These are phyloP conservation scores for Poecilobothrus nobilitatus DNA, from an alignment of 2,888 invertebrate genomes.

Conservation along the genomic window DNA sequence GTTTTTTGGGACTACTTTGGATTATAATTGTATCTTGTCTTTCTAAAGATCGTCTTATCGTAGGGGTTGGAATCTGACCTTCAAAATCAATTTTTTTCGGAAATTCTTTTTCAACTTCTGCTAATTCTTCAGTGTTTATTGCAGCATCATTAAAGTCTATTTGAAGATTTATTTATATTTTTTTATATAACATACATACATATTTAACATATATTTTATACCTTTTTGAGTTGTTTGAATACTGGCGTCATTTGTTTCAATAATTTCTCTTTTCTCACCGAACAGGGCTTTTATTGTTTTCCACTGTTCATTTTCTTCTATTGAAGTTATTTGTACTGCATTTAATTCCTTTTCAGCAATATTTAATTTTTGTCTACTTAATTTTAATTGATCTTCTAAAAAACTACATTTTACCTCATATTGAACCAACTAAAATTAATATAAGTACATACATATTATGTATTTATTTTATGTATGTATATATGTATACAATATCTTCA, in stretches of 20 bases:
- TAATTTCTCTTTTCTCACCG: conserved; percentile 16
- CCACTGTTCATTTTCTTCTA: conserved; percentile 39
- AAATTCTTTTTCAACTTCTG: conserved; percentile 20
- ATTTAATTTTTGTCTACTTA: conserved; percentile 28
- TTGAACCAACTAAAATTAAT: conserved; percentile 34
- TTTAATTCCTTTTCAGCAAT: conserved; percentile 33
- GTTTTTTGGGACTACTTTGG: conserved; percentile 22
- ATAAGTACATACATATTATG: background rate
- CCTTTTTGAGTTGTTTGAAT: background rate
- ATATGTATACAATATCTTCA: background rate
- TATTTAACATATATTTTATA: background rate
- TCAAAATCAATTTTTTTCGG: background rate
- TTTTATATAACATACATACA: too few species aligned
- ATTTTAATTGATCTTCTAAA: conserved; percentile 34
- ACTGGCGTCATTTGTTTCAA: background rate
- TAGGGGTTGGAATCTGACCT: background rate
- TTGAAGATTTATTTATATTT: background rate
- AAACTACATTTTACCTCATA: conserved; percentile 37
- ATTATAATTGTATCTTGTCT: conserved; percentile 15
- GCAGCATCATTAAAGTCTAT: conserved; percentile 25
- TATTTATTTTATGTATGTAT: background rate
- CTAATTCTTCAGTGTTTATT: conserved; percentile 31
- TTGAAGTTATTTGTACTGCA: conserved; percentile 31
- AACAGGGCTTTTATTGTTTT: conserved; percentile 39
- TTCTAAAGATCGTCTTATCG: conserved; percentile 7